Evolutionary conservation across 1,140 invertebrate species (phyloP), one percentile per base, ranked within the genome.

Genomic region (Hyposmocoma kahamanoa): DNA sequence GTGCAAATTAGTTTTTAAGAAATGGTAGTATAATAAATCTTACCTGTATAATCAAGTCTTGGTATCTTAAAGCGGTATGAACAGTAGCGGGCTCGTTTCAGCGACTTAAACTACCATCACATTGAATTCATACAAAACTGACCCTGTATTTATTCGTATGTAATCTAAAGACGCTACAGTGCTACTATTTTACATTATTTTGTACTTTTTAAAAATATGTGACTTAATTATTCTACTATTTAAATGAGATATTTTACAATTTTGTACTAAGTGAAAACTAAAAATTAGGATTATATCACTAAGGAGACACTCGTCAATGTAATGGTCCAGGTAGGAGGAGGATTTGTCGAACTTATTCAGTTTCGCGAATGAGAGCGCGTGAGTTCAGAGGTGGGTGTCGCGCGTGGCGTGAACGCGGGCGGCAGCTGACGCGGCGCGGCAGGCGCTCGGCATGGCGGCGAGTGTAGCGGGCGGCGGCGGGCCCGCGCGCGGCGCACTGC

Each of bases 301-400:
- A 54, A 56, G 53, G 59, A 66, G 67, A 63, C 68, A 67, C 61
- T n/a, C 59, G 69, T 85, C 82, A 71, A 85, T 85, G 62, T 85
- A 85, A 65, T 85, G 81, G 81, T 84, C 81, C 81, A 84, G 74
- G 76, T 82, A 83, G 50, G 79, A 84, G 72, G 72, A 75, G 62
- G 81, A 84, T 73, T 84, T 84, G 81, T 84, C 79, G 77, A 84
- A 84, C 73, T 84, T 83, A 84, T 84, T 84, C 81, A 84, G 81
- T 80, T 84, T 84, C 63, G 77, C 64, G 67, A 51, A 59, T 56
- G 48, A 59, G 62, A 55, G 65, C 61, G 66, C 70, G 63, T 60
- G 66, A 47, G 67, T 57, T 57, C 53, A 57, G 47, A 49, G 59
- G 55, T 63, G 63, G 57, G 64, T 62, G 65, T 54, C 51, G 44